Conservation (phyloP, 1,140 invertebrate genomes). For the Bilobella aurantiaca region DNA sequence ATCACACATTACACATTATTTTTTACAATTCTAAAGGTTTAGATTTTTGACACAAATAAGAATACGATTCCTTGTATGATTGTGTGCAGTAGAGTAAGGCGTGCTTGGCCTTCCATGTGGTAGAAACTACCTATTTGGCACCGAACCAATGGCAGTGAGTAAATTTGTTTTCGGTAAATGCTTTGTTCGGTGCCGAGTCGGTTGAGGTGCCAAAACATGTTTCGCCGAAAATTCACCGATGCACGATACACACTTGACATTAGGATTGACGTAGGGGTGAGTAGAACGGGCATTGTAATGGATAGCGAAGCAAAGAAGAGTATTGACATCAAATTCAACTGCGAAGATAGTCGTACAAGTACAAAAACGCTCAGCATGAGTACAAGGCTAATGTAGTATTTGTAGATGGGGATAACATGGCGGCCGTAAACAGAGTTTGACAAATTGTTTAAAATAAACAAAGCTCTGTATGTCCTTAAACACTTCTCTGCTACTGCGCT, state of each 20-base stretch:
- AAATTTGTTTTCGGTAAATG: background rate
- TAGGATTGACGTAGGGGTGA: background rate
- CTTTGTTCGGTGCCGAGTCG: background rate
- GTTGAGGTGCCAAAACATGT: background rate
- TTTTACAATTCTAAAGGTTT: background rate
- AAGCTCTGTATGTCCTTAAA: background rate
- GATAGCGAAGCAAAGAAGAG: background rate
- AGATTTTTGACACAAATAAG: background rate
- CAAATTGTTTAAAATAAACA: background rate
- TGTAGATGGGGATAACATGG: background rate
- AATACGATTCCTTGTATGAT: background rate
- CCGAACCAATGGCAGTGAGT: background rate
- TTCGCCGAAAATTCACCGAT: background rate
- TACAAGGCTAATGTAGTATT: background rate
- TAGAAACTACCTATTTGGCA: background rate
- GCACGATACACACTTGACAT: background rate
- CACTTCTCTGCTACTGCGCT: background rate
- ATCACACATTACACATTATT: too few species aligned
- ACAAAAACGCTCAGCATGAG: background rate
- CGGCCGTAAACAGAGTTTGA: background rate
- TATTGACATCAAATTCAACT: background rate
- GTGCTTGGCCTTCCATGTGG: background rate
- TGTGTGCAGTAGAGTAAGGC: background rate
- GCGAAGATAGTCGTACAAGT: background rate
- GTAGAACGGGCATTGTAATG: background rate